phyloP scores from a whole-genome alignment of 2,888 invertebrate genomes.

The Agapostemon virescens region DNA sequence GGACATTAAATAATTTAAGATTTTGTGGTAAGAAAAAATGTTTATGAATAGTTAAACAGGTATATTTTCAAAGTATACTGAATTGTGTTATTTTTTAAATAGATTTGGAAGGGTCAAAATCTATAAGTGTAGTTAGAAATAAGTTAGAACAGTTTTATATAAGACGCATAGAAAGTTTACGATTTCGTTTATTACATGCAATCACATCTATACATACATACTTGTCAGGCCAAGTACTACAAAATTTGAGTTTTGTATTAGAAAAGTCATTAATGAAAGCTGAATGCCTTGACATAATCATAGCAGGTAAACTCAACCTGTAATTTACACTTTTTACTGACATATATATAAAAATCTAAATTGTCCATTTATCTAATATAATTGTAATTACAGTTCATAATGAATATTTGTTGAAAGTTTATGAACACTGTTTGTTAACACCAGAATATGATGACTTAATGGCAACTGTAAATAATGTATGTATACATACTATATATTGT shows the following conservation, averaged over 20 bases:
- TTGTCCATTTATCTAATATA: background rate
- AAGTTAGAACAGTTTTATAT: slow-evolving; percentile 74
- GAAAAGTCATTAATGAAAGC: slow-evolving; percentile 74
- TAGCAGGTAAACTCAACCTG: slow-evolving; percentile 67
- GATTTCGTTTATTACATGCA: slow-evolving; percentile 83
- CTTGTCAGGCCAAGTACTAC: slow-evolving; percentile 81
- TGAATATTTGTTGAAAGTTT: slow-evolving; percentile 76
- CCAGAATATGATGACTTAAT: slow-evolving; percentile 74
- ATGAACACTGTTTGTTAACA: slow-evolving; percentile 78
- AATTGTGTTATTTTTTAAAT: slow-evolving; percentile 57
- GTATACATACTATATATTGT: slow-evolving; percentile 36
- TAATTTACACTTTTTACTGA: background rate
- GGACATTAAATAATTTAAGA: slow-evolving; percentile 81
- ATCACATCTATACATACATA: slow-evolving; percentile 82
- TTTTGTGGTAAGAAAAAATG: slow-evolving; percentile 75
- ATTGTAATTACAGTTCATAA: slow-evolving; percentile 73
- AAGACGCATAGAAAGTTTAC: slow-evolving; percentile 81
- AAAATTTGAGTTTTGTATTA: slow-evolving; percentile 76
- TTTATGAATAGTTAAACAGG: background rate
- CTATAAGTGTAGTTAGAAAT: slow-evolving; percentile 48
- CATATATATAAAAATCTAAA: background rate
- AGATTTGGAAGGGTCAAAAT: slow-evolving; percentile 73
- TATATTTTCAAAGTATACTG: slow-evolving; percentile 7
- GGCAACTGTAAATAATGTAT: slow-evolving; percentile 76
- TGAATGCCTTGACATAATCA: slow-evolving; percentile 75